Evolutionary conservation across 1,140 invertebrate species (phyloP), one percentile per base, ranked within the genome.

Genomic region (Phenacoccus solenopsis): DNA sequence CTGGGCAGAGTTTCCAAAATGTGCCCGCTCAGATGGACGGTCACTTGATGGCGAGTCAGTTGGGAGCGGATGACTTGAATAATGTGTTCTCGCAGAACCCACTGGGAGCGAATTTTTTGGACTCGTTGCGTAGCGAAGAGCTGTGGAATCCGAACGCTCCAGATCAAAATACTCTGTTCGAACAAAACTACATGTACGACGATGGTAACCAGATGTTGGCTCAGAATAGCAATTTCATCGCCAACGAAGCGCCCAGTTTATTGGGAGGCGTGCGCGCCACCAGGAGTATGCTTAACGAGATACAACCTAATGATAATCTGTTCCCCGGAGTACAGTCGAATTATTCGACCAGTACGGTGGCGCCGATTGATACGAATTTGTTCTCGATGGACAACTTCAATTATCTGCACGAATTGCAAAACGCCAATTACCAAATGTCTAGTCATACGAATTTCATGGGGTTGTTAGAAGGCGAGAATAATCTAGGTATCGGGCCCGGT

Each of bases 401-500:
- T 25, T 64, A 64, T 27, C 22, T 64, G 10, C 22, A 64, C 25
- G 59, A 64, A 24, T 10, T 64, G 22, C 10, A 24, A 3, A 64
- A 3, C 9, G 7, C 56, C 4, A 32, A 32, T 32, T 49, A 49
- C 20, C 38, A 4, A 4, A 49, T 49, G 16, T 49, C 38, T 49
- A 27, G 59, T 25, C 59, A 64, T 64, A 64, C 59, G 4, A 64
- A 22, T 64, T 64, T 64, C 25, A 64, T 64, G 59, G 59, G 59
- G 4, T 27, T 64, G 9, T 27, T 64, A 24, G 59, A 64, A 27
- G 59, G 59, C 4, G 59, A 25, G 20, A 22, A 64, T 64, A 25
- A 9, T 9, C 13, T 64, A 20, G 59, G 25, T 24, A 64, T 64
- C 1, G 20, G 3, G 4, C 59, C 10, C 25, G 20, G 25, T 20